phyloP scores from a whole-genome alignment of 2,113 vertebrate species.

The Eulacestoma nigropectus region DNA sequence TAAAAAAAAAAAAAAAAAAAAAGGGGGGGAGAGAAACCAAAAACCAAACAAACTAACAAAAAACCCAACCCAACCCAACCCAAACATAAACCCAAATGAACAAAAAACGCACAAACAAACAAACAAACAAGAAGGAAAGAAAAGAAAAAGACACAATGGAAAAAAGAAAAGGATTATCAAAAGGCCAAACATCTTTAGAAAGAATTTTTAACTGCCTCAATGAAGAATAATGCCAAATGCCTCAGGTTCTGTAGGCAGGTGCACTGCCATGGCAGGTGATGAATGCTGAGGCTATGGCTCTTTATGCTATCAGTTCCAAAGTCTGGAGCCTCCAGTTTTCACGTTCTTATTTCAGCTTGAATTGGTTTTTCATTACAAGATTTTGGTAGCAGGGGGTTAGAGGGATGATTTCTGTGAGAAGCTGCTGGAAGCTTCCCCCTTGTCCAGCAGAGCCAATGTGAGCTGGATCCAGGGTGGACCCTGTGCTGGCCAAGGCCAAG shows the following conservation, averaged over 20 bases:
- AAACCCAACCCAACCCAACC: background rate
- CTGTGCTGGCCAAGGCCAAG: accelerated
- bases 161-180: background rate
- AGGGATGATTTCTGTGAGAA: background rate
- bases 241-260: background rate
- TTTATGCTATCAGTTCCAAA: background rate
- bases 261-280: background rate
- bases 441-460: background rate
- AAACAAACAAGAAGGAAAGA: background rate
- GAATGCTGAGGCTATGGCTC: background rate
- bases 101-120: background rate
- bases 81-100: background rate
- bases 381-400: too few relatives aligned
- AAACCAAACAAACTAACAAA: background rate
- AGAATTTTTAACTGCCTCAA: background rate
- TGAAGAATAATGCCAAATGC: background rate
- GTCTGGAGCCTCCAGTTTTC: background rate
- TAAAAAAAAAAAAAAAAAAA: background rate
- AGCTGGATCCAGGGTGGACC: background rate
- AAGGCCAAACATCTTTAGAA: background rate
- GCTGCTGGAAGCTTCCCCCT: background rate
- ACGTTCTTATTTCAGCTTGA: background rate
- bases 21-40: background rate
- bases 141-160: background rate
- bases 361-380: background rate